These are phyloP conservation scores for Nudaria mundana DNA, from an alignment of 2,888 invertebrate species.

Conservation along the genomic window DNA sequence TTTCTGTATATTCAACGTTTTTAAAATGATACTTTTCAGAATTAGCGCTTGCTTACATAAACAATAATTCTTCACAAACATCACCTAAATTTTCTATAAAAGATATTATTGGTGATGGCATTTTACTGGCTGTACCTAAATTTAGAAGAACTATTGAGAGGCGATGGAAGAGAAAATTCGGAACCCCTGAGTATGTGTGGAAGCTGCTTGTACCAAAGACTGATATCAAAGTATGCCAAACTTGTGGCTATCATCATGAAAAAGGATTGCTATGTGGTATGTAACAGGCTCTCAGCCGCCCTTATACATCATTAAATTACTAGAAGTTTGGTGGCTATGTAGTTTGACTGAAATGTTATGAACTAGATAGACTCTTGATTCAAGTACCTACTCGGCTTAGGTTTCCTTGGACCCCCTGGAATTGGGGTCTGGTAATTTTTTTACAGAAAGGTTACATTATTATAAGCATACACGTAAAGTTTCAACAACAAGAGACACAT, in stretches of 20 bases:
- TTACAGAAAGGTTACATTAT: too few species aligned
- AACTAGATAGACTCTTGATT: too few species aligned
- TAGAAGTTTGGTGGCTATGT: too few species aligned
- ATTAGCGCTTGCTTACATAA: slow-evolving; percentile 55
- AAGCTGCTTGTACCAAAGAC: slow-evolving; percentile 87
- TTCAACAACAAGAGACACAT: too few species aligned
- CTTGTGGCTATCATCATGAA: slow-evolving; percentile 93
- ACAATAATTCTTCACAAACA: slow-evolving; percentile 35
- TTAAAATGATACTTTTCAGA: slow-evolving; percentile 42
- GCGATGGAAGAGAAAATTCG: slow-evolving; percentile 87
- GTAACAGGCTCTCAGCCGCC: slow-evolving; percentile 41
- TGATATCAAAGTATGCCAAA: slow-evolving; percentile 87
- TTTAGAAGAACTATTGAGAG: slow-evolving; percentile 88
- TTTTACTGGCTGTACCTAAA: slow-evolving; percentile 92
- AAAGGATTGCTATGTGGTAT: slow-evolving; percentile 90
- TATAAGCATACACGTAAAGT: too few species aligned
- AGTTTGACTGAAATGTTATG: too few species aligned
- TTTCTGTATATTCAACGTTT: too few species aligned
- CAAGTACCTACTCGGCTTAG: too few species aligned
- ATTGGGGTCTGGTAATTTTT: too few species aligned
- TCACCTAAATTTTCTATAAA: slow-evolving; percentile 75
- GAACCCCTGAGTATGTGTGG: slow-evolving; percentile 83
- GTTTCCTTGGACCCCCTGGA: too few species aligned
- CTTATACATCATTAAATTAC: too few species aligned
- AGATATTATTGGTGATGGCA: slow-evolving; percentile 86